phyloP scores from a whole-genome alignment of 2,797 vertebrate genomes.

The Tamandua tetradactyla region DNA sequence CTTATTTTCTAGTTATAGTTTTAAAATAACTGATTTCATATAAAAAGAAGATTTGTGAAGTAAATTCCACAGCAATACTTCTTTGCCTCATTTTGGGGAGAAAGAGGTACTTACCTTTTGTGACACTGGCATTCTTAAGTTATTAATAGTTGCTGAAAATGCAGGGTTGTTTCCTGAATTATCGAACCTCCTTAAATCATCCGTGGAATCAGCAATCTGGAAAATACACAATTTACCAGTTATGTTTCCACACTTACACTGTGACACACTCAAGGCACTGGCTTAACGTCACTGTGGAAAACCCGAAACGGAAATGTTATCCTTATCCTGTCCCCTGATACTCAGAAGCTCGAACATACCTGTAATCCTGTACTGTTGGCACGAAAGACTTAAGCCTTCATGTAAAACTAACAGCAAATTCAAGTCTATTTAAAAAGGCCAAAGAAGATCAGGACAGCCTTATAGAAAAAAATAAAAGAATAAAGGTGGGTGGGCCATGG shows the following conservation, averaged over 20 bases:
- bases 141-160: slow-evolving; percentile 82
- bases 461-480: background rate
- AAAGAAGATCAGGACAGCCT: background rate
- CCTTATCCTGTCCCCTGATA: background rate
- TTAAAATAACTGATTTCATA: slow-evolving; percentile 29
- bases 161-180: slow-evolving; percentile 82
- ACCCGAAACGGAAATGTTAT: background rate
- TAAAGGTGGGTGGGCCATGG: too few relatives aligned
- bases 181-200: slow-evolving; percentile 89
- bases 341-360: background rate
- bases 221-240: slow-evolving; percentile 26
- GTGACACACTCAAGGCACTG: background rate
- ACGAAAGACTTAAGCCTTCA: background rate
- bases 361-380: background rate
- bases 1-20: background rate
- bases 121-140: slow-evolving; percentile 79
- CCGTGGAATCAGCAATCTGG: slow-evolving; percentile 91
- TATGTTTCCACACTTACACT: background rate
- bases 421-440: background rate
- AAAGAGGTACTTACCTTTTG: slow-evolving; percentile 80
- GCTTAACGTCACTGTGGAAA: background rate
- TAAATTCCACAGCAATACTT: background rate
- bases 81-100: background rate
- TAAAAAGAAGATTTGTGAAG: background rate
- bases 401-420: background rate